Conservation (phyloP, 1,140 invertebrate species). For the Pogonognathellus flavescens region DNA sequence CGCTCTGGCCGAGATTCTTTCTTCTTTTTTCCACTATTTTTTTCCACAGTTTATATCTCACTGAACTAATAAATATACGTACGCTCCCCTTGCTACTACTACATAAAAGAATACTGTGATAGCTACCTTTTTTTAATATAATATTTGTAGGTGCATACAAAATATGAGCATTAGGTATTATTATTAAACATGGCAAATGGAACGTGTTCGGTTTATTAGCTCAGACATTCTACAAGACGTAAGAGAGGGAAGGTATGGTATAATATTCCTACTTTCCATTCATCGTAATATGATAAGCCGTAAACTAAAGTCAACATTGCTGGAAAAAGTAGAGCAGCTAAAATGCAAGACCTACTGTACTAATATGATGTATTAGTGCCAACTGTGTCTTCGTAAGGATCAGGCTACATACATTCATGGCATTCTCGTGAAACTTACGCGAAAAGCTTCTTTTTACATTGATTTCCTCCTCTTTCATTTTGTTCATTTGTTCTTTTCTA, state of each 20-base stretch:
- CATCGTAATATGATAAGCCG: too few species aligned
- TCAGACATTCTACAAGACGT: too few species aligned
- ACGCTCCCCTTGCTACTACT: neutral
- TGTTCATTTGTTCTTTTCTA: conserved; percentile 30
- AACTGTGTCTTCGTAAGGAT: neutral
- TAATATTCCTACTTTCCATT: too few species aligned
- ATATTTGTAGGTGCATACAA: too few species aligned
- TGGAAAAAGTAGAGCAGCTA: too few species aligned
- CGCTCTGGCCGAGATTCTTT: neutral
- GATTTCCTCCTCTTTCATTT: conserved; percentile 28
- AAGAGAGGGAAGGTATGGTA: too few species aligned
- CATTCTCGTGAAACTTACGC: neutral
- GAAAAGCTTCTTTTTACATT: conserved; percentile 34
- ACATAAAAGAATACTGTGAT: neutral
- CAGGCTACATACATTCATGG: neutral
- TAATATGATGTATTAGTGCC: too few species aligned
- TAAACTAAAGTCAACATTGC: too few species aligned
- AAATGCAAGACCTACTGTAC: too few species aligned
- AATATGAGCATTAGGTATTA: neutral
- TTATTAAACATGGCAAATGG: conserved; percentile 19
- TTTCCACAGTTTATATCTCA: conserved; percentile 1
- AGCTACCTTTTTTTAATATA: neutral
- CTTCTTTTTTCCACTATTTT: conserved; percentile 1
- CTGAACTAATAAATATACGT: neutral
- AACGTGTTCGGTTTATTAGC: neutral